Base-by-base conservation (phyloP, 1,140 invertebrate genomes). In the Scaptodrosophila lebanonensis region DNA sequence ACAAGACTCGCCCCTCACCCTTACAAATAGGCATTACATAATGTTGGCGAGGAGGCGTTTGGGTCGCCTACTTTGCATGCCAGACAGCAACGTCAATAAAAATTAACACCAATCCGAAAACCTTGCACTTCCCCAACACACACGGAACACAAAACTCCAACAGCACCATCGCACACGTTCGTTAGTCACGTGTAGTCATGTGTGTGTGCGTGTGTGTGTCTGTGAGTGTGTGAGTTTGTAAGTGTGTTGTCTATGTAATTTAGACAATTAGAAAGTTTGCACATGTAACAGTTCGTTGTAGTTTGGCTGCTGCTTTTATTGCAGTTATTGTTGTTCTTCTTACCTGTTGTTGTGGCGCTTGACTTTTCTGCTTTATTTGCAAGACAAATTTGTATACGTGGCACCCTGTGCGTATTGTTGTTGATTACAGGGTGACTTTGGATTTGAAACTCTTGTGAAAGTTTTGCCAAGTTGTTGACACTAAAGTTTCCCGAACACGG, bases 211-310 rank as follows among this genome's bases (percentile, higher is more conserved):
- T 40, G 40, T 39, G 36, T 27, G 22, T 25, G 36, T 50, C 36
- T 67, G 50, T 77, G 58, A 8, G 8, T 25, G 22, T 25, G 22
- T 3, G 22, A 3, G 22, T 25, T 3, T 25, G 22, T 8, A 8
- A 4, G 22, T 4, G 22, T 25, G 22, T n/a, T 25, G 8, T 25
- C 22, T 72, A 58, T 82, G 64, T 65, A 73, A 73, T 77, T 77
- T 51, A 79, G 76, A 79, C 73, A 77, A 77, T 77, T 77, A 77
- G 75, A 72, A 77, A 79, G 60, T 77, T 79, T 61, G 36, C 54
- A 38, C 56, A 52, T 44, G 56, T 60, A 68, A 73, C 70, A 53
- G 58, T 69, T 57, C 43, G 38, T 47, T 68, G n/a, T n/a, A n/a
- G n/a, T n/a, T n/a, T n/a, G n/a, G n/a, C n/a, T 73, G 48, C 53